Evolutionary conservation across 2,888 invertebrate species (phyloP).

Genomic region (Charanyca ferruginea): DNA sequence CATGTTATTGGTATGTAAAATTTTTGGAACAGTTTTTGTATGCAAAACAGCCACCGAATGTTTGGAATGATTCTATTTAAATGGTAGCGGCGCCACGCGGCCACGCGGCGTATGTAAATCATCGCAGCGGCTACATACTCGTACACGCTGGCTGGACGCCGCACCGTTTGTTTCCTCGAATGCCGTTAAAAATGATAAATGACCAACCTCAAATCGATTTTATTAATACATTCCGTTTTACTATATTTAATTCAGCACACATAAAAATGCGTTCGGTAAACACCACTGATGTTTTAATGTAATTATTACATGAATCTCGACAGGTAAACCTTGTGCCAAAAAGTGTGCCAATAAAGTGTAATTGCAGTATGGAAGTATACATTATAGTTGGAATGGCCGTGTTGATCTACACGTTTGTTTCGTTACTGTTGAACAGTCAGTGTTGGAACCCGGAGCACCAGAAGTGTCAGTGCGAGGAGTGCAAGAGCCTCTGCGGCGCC

Average conservation of each 20-base stretch:
- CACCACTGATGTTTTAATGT: slow-evolving; percentile 66
- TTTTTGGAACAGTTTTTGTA: slow-evolving; percentile 70
- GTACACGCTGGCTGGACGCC: slow-evolving; percentile 61
- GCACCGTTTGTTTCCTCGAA: slow-evolving; percentile 66
- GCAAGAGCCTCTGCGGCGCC: slow-evolving; percentile 75
- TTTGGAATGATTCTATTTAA: slow-evolving; percentile 77
- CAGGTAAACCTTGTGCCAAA: slow-evolving; percentile 67
- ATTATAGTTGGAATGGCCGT: slow-evolving; percentile 84
- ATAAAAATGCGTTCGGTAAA: slow-evolving; percentile 36
- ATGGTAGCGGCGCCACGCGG: slow-evolving; percentile 46
- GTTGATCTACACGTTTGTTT: slow-evolving; percentile 81
- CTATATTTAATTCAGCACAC: slow-evolving; percentile 34
- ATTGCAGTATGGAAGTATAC: slow-evolving; percentile 84
- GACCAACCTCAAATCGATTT: slow-evolving; percentile 65
- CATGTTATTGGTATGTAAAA: slow-evolving; percentile 53
- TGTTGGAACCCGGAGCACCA: slow-evolving; percentile 80
- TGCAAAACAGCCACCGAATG: slow-evolving; percentile 75
- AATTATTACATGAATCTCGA: slow-evolving; percentile 2
- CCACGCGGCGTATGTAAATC: slow-evolving; percentile 78
- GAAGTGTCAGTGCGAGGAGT: slow-evolving; percentile 86
- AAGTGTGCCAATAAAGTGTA: slow-evolving; percentile 65
- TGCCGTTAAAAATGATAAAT: slow-evolving; percentile 79
- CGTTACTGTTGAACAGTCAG: slow-evolving; percentile 78
- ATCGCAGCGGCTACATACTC: slow-evolving; percentile 60
- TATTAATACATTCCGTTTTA: slow-evolving; percentile 54